Evolutionary conservation across 2,113 vertebrate genomes (phyloP), one percentile per base, ranked within the genome.

Genomic region (Oncorhynchus clarkii): DNA sequence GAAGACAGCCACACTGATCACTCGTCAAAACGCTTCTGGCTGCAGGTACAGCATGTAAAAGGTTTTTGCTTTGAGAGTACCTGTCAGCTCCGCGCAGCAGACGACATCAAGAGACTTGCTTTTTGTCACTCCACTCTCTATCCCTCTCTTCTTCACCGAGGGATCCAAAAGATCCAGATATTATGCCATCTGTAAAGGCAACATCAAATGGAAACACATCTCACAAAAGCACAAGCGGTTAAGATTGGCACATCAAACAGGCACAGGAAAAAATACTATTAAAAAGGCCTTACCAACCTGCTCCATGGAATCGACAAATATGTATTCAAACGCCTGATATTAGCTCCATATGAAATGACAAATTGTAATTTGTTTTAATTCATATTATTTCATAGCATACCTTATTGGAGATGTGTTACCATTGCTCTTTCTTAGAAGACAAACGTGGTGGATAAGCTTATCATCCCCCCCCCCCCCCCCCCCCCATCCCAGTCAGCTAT

Each of bases 1-100:
- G 86, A 80, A 82, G 88, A 91, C 88, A 91, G 83, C 88, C 51
- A 72, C 84, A 83, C 88, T 91, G 91, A 92, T 92, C 88, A 88
- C 87, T 88, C 86, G 75, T 91, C 88, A 89, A 87, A 78, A 79
- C 29, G 16, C 62, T 79, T 84, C 6, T 79, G 73, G 84, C 88
- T 81, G 86, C 91, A 92, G 90, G 91, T 92, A 89, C 81, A 67
- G 70, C 82, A 81, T 83, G 85, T 70, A 76, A 80, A 79, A 83
- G 85, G 29, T 34, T 81, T 87, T 85, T 86, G 89, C 89, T 91
- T 78, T 84, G 88, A 92, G 89, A 86, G 86, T 87, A 92, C 90
- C 91, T 92, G 92, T 91, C 89, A 91, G 85, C 86, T 48, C 88
- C 7, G 18, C 29, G 5, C 60, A 29, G 39, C 39, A 60, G 3